Percentiles rank a stretch among this genome's conserved stretches.
These are phyloP conservation scores for Abscondita cerata DNA, from an alignment of 2,888 invertebrate genomes.

Conservation along the genomic window DNA sequence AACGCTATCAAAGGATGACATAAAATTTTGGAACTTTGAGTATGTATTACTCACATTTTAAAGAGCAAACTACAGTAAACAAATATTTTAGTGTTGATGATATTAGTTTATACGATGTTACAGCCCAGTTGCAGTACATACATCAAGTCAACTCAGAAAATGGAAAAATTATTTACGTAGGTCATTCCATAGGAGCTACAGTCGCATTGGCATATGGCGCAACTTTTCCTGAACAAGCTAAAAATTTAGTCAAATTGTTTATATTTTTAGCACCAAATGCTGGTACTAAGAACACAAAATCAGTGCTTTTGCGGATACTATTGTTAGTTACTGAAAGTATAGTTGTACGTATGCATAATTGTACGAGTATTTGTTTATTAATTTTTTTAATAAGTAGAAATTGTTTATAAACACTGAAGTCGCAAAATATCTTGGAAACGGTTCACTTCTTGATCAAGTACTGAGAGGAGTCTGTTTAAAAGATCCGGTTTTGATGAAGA, in stretches of 20 bases:
- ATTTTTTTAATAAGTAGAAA: not conserved
- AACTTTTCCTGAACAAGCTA: constrained; percentile 72
- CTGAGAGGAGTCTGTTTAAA: constrained; percentile 47
- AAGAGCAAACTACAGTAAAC: not conserved
- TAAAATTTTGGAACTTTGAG: constrained; percentile 54
- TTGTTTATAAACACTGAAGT: not conserved
- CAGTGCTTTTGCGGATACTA: constrained; percentile 68
- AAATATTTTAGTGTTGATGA: constrained; percentile 50
- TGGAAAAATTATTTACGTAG: constrained; percentile 71
- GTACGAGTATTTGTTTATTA: not conserved
- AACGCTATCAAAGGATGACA: constrained; percentile 48
- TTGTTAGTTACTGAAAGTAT: constrained; percentile 68
- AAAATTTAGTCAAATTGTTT: constrained; percentile 69
- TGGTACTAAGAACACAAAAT: constrained; percentile 63
- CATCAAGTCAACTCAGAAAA: constrained; percentile 43
- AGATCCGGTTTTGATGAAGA: constrained; percentile 50
- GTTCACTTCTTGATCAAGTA: not conserved
- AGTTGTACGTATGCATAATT: constrained; percentile 54
- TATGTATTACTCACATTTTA: constrained; percentile 33
- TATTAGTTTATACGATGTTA: constrained; percentile 51
- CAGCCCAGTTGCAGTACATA: constrained; percentile 50
- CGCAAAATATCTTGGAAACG: not conserved
- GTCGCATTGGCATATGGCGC: constrained; percentile 73
- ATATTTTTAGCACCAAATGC: constrained; percentile 71
- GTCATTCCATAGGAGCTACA: constrained; percentile 89